These are phyloP conservation scores for Linnaemya tessellans DNA, from an alignment of 2,888 invertebrate species.

Conservation along the genomic window DNA sequence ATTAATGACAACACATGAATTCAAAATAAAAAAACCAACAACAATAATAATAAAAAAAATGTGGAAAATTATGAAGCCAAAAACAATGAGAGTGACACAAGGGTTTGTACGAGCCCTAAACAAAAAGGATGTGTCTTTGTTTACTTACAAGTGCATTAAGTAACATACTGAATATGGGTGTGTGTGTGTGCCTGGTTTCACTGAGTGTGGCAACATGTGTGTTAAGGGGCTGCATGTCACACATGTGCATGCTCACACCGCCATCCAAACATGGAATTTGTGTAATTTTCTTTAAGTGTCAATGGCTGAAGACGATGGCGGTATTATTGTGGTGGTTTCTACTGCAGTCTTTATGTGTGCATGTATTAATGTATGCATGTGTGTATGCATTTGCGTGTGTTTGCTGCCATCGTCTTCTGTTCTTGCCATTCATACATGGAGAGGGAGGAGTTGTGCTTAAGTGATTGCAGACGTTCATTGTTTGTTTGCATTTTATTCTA, in stretches of 20 bases:
- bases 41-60: slow-evolving; percentile 24
- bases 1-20: slow-evolving; percentile 46
- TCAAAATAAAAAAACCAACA: slow-evolving; percentile 6
- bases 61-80: slow-evolving; percentile 38
- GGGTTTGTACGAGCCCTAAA: slow-evolving; percentile 62
- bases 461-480: slow-evolving; percentile 73
- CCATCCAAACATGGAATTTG: slow-evolving; percentile 21
- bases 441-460: slow-evolving; percentile 73
- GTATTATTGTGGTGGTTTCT: slow-evolving; percentile 54
- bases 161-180: background rate
- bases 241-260: slow-evolving; percentile 10
- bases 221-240: slow-evolving; percentile 58
- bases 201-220: slow-evolving; percentile 19
- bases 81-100: slow-evolving; percentile 48
- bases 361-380: slow-evolving; percentile 1
- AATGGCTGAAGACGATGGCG: slow-evolving; percentile 50
- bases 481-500: slow-evolving; percentile 60
- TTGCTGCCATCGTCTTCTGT: slow-evolving; percentile 38
- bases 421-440: slow-evolving; percentile 65
- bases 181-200: background rate
- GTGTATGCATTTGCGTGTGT: slow-evolving; percentile 18
- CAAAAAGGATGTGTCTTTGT: slow-evolving; percentile 72
- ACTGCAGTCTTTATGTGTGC: slow-evolving; percentile 53
- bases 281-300: slow-evolving; percentile 62
- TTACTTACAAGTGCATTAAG: slow-evolving; percentile 63